Percentiles rank a stretch among this genome's conserved stretches.
phyloP scores from a whole-genome alignment of 37 sponge, comb jelly and placozoan genomes.

The Halichondria panicea region DNA sequence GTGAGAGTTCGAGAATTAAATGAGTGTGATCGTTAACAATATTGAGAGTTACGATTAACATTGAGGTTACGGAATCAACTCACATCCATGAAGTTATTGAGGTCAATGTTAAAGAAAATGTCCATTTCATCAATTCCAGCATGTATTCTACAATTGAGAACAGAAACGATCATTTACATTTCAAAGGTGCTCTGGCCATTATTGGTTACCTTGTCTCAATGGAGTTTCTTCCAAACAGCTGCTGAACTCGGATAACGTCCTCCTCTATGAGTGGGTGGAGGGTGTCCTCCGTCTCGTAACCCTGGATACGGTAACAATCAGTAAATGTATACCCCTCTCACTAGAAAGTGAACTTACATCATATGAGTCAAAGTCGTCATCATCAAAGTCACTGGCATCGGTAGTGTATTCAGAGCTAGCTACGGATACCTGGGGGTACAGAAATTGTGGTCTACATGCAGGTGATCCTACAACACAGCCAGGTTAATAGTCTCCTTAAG shows the following conservation, averaged over 20 bases:
- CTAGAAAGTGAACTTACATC: neutral
- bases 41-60: too few species aligned
- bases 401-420: conserved; percentile 46
- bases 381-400: conserved; percentile 21
- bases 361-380: conserved; percentile 18
- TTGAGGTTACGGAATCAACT: conserved; percentile 9
- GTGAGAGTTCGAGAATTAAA: too few species aligned
- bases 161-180: neutral
- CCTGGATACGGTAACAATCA: neutral
- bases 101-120: conserved; percentile 62
- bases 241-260: conserved; percentile 32
- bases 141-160: conserved; percentile 33
- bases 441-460: too few species aligned
- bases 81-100: conserved; percentile 64
- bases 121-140: conserved; percentile 82
- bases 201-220: conserved; percentile 53
- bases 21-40: too few species aligned
- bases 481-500: too few species aligned
- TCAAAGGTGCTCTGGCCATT: neutral
- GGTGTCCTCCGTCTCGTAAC: neutral
- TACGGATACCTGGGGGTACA: conserved; percentile 16
- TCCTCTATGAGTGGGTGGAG: conserved; percentile 42
- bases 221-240: conserved; percentile 30
- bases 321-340: neutral
- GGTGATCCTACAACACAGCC: too few species aligned